These are phyloP conservation scores for Astyanax mexicanus DNA, from an alignment of 2,797 vertebrate species.

Conservation along the genomic window DNA sequence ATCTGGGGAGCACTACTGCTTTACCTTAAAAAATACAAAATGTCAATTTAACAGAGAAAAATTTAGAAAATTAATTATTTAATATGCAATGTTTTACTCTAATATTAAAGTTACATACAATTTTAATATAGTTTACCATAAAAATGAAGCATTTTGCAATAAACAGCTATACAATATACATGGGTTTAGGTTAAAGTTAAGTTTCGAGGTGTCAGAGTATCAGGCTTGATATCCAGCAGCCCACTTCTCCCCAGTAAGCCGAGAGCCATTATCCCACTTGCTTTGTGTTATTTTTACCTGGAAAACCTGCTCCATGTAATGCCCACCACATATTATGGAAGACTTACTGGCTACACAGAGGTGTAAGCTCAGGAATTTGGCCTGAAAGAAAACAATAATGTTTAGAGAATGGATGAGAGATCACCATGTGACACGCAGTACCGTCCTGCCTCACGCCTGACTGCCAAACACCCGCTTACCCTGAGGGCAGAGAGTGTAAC, in stretches of 20 bases:
- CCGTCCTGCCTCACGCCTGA: constrained; percentile 49
- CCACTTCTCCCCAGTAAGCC: constrained; percentile 53
- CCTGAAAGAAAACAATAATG: constrained; percentile 59
- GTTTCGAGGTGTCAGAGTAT: constrained; percentile 16
- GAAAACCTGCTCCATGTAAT: constrained; percentile 26
- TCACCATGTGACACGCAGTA: constrained; percentile 43
- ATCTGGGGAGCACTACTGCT: too few relatives aligned
- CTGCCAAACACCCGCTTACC: constrained; percentile 55
- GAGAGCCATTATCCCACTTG: constrained; percentile 47
- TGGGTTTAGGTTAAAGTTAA: background rate
- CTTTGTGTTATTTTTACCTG: constrained; percentile 44
- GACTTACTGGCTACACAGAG: constrained; percentile 44
- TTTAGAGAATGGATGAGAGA: constrained; percentile 33
- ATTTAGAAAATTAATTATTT: too few relatives aligned
- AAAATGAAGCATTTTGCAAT: too few relatives aligned
- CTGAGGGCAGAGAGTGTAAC: constrained; percentile 42
- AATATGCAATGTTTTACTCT: too few relatives aligned
- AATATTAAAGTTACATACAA: too few relatives aligned
- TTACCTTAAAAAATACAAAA: too few relatives aligned
- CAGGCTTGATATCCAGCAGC: constrained; percentile 17
- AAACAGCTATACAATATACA: too few relatives aligned
- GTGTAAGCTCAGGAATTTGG: constrained; percentile 46
- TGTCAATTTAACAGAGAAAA: too few relatives aligned
- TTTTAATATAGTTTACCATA: too few relatives aligned
- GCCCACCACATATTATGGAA: constrained; percentile 47